A percentile compares a stretch with the other conserved stretches of the same genome.
Conservation (phyloP, 2,797 vertebrate genomes). For the Lutjanus campechanus region DNA sequence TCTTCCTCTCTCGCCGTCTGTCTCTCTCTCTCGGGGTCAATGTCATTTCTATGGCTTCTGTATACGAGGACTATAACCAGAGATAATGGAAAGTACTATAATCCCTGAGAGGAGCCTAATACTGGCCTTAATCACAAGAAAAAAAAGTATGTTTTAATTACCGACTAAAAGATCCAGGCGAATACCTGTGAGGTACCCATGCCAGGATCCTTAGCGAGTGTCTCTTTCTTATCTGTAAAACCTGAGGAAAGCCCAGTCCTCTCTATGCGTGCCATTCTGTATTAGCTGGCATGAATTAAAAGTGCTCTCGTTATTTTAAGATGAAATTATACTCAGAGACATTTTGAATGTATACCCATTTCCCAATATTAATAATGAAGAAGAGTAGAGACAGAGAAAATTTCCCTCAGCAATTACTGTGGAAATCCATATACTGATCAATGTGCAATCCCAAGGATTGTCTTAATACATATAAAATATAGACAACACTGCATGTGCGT, state of each 20-base stretch:
- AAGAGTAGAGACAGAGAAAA: constrained; percentile 82
- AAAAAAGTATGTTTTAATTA: constrained; percentile 87
- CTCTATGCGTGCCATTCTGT: constrained; percentile 15
- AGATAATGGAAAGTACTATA: constrained; percentile 84
- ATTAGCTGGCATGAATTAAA: constrained; percentile 64
- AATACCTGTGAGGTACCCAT: constrained; percentile 69
- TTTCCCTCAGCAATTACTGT: constrained; percentile 87
- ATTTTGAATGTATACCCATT: constrained; percentile 82
- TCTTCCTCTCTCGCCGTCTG: constrained; percentile 53
- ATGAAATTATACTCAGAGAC: constrained; percentile 75
- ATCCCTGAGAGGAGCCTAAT: constrained; percentile 83
- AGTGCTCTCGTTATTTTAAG: constrained; percentile 65
- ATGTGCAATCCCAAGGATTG: constrained; percentile 88
- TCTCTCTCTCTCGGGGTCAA: constrained; percentile 67
- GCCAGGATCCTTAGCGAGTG: constrained; percentile 55
- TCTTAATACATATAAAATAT: constrained; percentile 88
- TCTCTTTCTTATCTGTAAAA: constrained; percentile 71
- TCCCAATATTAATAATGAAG: constrained; percentile 88
- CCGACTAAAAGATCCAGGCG: constrained; percentile 73
- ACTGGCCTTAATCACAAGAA: constrained; percentile 81
- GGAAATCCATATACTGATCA: constrained; percentile 89
- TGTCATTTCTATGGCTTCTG: constrained; percentile 74
- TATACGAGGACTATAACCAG: constrained; percentile 78
- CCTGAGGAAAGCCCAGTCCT: constrained; percentile 53
- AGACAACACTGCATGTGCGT: constrained; percentile 70